Evolutionary conservation across 2,888 invertebrate genomes (phyloP), one percentile per base, ranked within the genome.

Genomic region (Pheosia gnoma): DNA sequence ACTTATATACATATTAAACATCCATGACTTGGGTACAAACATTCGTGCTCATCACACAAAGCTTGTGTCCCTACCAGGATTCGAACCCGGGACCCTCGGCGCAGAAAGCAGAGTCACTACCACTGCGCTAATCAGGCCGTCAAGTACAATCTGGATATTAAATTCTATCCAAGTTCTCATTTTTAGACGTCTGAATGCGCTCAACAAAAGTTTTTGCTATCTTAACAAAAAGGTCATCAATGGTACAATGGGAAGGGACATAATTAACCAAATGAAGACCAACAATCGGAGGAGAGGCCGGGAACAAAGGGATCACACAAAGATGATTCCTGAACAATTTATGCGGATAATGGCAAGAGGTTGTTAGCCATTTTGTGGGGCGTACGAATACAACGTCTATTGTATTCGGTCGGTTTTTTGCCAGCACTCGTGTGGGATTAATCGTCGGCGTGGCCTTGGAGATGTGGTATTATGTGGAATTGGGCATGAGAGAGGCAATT

Each of bases 181-280:
- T 47, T 47, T 47, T 47, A 8, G 47, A n/a, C 47, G n/a, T n/a
- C 47, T 11, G 6, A 41, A 41, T 5, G 6, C 41, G 6, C 51
- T 6, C 3, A 25, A 25, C 25, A 51, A 51, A 51, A 51, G 53
- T 53, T 53, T 53, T 53, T 37, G 37, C 53, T 37, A 53, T 53
- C 53, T 37, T 25, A 53, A 36, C 53, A 53, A 67, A 67, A 71
- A 75, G 77, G 77, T 72, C 76, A 77, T 73, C 65, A 61, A 54
- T 63, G 68, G 67, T 68, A 81, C 75, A 76, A 81, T 75, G 63
- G 63, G 63, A 58, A 45, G 67, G 66, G 65, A 71, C 76, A 76
- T 82, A 81, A 83, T 83, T 83, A 83, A 81, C 72, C 73, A 74
- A 83, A 82, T 81, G 81, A 79, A 78, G 82, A 78, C 76, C 80